A percentile compares a stretch with the other conserved stretches of the same genome.
Conservation (phyloP, 2,888 invertebrate species). For the Pseudoips prasinana region DNA sequence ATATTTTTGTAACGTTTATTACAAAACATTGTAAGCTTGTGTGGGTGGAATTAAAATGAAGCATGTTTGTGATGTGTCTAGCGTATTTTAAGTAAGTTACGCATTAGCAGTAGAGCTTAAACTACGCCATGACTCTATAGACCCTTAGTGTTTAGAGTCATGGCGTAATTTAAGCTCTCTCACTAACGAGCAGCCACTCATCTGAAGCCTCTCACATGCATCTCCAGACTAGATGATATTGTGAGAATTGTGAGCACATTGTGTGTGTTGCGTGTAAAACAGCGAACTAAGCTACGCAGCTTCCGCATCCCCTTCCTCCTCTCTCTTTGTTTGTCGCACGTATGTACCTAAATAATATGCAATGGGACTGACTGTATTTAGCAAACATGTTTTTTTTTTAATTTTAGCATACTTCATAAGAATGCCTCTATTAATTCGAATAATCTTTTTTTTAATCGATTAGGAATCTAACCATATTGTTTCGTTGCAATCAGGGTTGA, state of each 20-base stretch:
- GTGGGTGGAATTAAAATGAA: constrained; percentile 23
- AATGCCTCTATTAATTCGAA: too few relatives aligned
- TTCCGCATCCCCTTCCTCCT: constrained; percentile 13
- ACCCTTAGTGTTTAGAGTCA: too few relatives aligned
- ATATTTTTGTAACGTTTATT: constrained; percentile 4
- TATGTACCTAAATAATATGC: too few relatives aligned
- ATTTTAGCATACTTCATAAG: too few relatives aligned
- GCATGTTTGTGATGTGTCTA: constrained; percentile 35
- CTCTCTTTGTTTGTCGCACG: constrained; percentile 4
- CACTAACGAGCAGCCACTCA: constrained; percentile 73
- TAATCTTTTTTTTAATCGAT: too few relatives aligned
- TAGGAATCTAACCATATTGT: too few relatives aligned
- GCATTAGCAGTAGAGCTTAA: constrained; percentile 51
- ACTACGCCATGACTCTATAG: too few relatives aligned
- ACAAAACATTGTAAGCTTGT: constrained; percentile 6
- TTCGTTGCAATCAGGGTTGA: too few relatives aligned
- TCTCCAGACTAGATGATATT: constrained; percentile 62
- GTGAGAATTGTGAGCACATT: constrained; percentile 65
- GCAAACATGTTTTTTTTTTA: too few relatives aligned
- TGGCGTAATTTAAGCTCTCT: constrained; percentile 68
- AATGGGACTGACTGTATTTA: too few relatives aligned
- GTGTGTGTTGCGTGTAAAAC: constrained; percentile 50
- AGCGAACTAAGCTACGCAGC: constrained; percentile 31
- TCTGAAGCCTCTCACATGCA: constrained; percentile 51
- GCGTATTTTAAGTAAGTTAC: constrained; percentile 55